Evolutionary conservation across 1,140 invertebrate genomes (phyloP), one percentile per base, ranked within the genome.

Genomic region (Limonius californicus): DNA sequence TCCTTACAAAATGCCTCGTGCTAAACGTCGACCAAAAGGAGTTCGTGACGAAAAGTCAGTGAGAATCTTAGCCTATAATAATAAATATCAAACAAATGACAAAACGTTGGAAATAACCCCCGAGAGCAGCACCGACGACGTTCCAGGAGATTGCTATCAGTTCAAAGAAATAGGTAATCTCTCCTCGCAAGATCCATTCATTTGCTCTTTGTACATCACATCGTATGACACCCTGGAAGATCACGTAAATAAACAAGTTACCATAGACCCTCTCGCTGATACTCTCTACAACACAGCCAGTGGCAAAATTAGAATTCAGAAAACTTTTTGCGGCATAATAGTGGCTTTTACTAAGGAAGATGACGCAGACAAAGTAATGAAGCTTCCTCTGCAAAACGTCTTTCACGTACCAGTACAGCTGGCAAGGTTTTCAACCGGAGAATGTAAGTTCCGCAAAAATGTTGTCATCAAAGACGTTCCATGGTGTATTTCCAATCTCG

Each of bases 401-500:
- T 62, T 62, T 45, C n/a, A 20, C 1, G 54, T 15, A 12, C 61
- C 61, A 4, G 54, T 62, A 11, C 35, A 39, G 6, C 39, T 62
- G 1, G 54, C 54, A 32, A 45, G 54, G 7, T 56, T 62, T 53
- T 42, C 16, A 4, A 54, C 54, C 2, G 54, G 21, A 30, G 30
- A 42, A n/a, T 23, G 18, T 1, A 62, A 35, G 27, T 32, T 50
- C 11, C 54, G 47, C n/a, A 59, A 62, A 30, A 47, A 43, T 11
- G 54, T 66, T 14, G 35, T 61, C 9, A 63, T 68, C 32, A 59
- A 58, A 35, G 61, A 68, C 30, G 56, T 68, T 1, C 66, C 66
- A n/a, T 68, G 66, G 66, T 68, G 63, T 18, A 65, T 68, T 15
- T 19, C 56, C 18, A 63, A 57, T 15, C 55, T 60, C 42, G 66